Base-by-base conservation (phyloP, 2,797 vertebrate genomes). In the Myotis findleyi region DNA sequence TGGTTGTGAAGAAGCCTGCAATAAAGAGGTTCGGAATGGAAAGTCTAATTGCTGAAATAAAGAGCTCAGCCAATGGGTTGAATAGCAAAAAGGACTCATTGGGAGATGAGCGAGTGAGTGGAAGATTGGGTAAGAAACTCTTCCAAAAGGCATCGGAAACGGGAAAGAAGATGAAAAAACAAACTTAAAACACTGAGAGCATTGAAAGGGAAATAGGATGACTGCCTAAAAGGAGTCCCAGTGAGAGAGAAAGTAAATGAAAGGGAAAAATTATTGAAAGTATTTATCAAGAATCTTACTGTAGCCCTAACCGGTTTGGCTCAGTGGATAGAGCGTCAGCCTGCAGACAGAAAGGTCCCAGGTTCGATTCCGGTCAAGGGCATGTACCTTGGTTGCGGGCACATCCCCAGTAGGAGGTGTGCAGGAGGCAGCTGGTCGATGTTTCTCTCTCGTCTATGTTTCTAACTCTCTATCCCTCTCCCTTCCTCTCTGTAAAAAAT, bases 41-140 rank as follows among this genome's bases (percentile, higher is more conserved):
- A 95, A 88, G 49, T 79, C 62, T 72, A 53, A 66, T 76, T 62
- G 33, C 64, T 93, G 71, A 83, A 82, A 71, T 72, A 49, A 71
- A 64, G 71, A 87, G 66, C 41, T 41, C 23, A 57, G 38, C n/a
- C 79, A 57, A 3, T 9, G 3, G 36, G 30, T 66, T 73, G 30
- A 68, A 47, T 16, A 66, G 47, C 77, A 87, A 38, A 88, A 77
- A 55, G 53, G 69, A 77, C n/a, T 87, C 27, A 10, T 49, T 72
- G 47, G 36, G 66, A 88, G 64, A 83, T 12, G 38, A 83, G 76
- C 38, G 33, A 64, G 20, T 41, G 36, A 86, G 17, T 68, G 23
- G 62, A 64, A 72, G 83, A 66, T 20, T 38, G 25, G 30, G 23
- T 62, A 66, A 55, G 62, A 77, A 59, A 83, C 57, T 73, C 57